These are phyloP conservation scores for Achatina immaculata DNA, from an alignment of 1,140 invertebrate species.

Conservation along the genomic window DNA sequence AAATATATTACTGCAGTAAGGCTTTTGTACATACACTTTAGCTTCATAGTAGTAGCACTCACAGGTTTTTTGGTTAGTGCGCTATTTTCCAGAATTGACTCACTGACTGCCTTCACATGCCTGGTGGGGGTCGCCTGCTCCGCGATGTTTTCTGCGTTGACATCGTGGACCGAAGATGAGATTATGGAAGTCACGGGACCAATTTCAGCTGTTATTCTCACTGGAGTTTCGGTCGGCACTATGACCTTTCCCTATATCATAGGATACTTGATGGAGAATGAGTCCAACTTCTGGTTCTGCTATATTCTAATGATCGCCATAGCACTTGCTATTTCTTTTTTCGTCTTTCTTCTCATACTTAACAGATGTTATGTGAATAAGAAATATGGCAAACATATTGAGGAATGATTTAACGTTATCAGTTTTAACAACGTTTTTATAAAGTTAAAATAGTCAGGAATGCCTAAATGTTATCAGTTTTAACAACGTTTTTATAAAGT, in stretches of 20 bases:
- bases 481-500: no score
- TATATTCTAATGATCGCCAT: slow-evolving; percentile 46
- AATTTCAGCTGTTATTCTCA: slow-evolving; percentile 49
- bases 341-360: slow-evolving; percentile 35
- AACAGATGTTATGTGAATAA: slow-evolving; percentile 14
- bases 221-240: slow-evolving; percentile 40
- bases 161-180: slow-evolving; percentile 48
- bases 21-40: neutral
- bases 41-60: slow-evolving; percentile 1
- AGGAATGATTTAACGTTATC: no score
- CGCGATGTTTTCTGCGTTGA: slow-evolving; percentile 44
- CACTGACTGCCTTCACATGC: neutral
- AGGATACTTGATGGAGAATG: slow-evolving; percentile 48
- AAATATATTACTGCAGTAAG: slow-evolving; percentile 3
- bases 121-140: slow-evolving; percentile 44
- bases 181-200: slow-evolving; percentile 46
- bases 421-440: no score
- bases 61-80: slow-evolving; percentile 14
- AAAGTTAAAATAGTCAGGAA: no score
- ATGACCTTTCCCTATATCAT: slow-evolving; percentile 45
- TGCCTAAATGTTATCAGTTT: no score
- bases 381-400: slow-evolving; percentile 6
- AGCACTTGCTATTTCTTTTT: slow-evolving; percentile 26
- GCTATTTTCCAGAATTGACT: neutral
- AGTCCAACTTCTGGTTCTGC: slow-evolving; percentile 48